Evolutionary conservation across 2,113 vertebrate species (phyloP), one percentile per base, ranked within the genome.

Genomic region (Coryphaenoides rupestris): DNA sequence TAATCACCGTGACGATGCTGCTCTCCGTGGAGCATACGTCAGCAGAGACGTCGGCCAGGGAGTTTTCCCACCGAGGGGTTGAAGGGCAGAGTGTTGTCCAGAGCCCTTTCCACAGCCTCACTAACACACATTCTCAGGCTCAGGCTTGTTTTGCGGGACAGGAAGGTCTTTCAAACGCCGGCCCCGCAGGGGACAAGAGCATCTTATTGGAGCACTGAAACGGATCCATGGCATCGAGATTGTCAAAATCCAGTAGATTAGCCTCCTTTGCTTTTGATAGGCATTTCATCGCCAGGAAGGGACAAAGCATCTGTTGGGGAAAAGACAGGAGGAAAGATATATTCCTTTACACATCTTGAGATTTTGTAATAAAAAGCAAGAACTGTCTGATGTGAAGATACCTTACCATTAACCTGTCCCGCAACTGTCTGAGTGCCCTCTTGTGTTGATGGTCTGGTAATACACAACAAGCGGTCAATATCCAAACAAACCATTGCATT

Each of bases 31-130:
- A 89, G 64, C 77, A 56, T 26, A 85, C 49, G 46, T 84, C 54
- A 0, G 64, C 21, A 0, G 86, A 85, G 21, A 63, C 3, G 3
- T 90, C 81, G 19, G 45, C 75, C 9, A 88, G 62, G 0, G 89
- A 90, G 79, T 85, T 88, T 16, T 91, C 89, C n/a, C 14, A 85
- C 68, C 15, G 88, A 89, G 0, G 23, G 58, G 1, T 19, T 69
- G 60, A 88, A 84, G 0, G 88, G 89, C 55, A 91, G 86, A 0
- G 91, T 92, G 49, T 91, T 89, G 14, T 91, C 89, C 6, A 90
- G 69, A 46, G 61, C 58, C 0, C 17, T 47, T 58, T 79, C 68
- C 54, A 22, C n/a, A 1, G 14, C 21, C 7, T 80, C 68, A 7
- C 75, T 69, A 0, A 0, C n/a, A 13, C 13, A 68, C 49, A 1